Base-by-base conservation (phyloP, 2,888 invertebrate species). In the Phragmatobia fuliginosa region DNA sequence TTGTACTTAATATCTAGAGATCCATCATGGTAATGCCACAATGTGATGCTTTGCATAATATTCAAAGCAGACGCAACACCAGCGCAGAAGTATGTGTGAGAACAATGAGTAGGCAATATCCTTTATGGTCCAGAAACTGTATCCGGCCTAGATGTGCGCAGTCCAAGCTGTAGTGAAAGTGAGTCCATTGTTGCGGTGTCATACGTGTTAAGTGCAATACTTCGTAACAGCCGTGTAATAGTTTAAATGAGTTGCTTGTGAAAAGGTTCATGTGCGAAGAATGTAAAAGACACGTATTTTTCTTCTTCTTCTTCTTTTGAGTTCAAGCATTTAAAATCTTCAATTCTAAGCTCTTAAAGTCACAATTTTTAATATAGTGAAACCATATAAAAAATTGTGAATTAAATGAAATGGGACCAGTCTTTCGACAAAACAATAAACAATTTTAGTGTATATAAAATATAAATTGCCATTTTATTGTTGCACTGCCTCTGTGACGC, bases 101-200 rank as follows among this genome's bases (percentile, higher is more conserved):
- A 92, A 93, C 92, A 92, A 93, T 93, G 86, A 85, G 84, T 85
- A 85, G 86, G 86, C 85, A 87, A 89, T 86, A 89, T 91, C 91
- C 90, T 93, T 92, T 93, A 85, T 94, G 93, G 92, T 94, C 92
- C 93, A 93, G 90, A 93, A 91, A 91, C 89, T 88, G 84, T 90
- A 88, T 90, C 90, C 91, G 93, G 83, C 90, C 92, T 89, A 91
- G 88, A 90, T 92, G 90, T 88, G 87, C 89, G 86, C 76, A 77
- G 81, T 85, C 79, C 85, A 85, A 85, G 78, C 80, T 75, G 69
- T 68, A 85, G 91, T 88, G 91, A 91, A 91, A 91, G 91, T 88
- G 58, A 80, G 65, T n/a, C 86, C 75, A 87, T 88, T 90, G 89
- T 89, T 86, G 78, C 80, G 83, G 83, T 83, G 85, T 86, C 87